Conservation (phyloP, 2,113 vertebrate species). For the Phylloscopus trochilus region DNA sequence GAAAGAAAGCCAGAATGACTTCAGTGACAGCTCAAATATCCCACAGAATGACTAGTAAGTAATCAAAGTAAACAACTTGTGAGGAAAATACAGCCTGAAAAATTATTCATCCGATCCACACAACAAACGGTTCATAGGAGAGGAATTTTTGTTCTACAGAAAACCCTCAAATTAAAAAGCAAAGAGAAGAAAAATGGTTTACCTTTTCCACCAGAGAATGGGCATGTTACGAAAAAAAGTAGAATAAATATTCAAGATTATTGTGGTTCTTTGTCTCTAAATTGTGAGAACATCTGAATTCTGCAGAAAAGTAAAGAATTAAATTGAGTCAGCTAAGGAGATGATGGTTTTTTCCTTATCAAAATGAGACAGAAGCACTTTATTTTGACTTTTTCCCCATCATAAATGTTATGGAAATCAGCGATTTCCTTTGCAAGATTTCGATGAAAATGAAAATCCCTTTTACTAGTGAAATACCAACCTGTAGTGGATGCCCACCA, state of each 20-base stretch:
- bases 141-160: not conserved
- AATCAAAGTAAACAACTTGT: conserved; percentile 36
- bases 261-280: not conserved
- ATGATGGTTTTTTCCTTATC: not conserved
- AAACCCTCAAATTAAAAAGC: not conserved
- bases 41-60: conserved; percentile 2
- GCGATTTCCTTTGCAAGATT: not conserved
- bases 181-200: not conserved
- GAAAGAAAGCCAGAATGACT: conserved; percentile 8
- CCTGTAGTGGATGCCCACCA: not conserved
- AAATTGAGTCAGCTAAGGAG: not conserved
- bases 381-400: conserved; percentile 14
- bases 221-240: not conserved
- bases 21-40: conserved; percentile 25
- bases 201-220: not conserved
- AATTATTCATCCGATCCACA: not conserved
- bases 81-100: not conserved
- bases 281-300: not conserved
- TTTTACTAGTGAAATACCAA: not conserved
- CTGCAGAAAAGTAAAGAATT: not conserved
- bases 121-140: not conserved
- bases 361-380: not conserved
- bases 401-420: conserved; percentile 9
- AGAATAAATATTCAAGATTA: not conserved
- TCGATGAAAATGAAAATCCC: not conserved